Base-by-base conservation (phyloP, 2,113 vertebrate species). In the Tretioscincus oriximinensis region DNA sequence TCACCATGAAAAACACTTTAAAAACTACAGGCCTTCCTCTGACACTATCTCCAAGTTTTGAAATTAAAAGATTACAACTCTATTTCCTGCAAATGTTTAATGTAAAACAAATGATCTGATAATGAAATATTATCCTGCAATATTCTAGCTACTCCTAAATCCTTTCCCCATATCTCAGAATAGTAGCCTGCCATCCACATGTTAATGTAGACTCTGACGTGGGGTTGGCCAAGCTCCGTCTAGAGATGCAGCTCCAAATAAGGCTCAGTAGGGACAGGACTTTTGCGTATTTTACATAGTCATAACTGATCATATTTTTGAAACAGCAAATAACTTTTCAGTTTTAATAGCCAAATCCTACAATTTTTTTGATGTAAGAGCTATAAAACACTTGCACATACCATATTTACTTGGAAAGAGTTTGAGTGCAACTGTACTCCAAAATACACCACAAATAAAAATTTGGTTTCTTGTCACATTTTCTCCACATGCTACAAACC, bases 401-500 rank as follows among this genome's bases (percentile, higher is more conserved):
- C 35, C 18, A 45, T 18, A 45, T 68, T 80, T 67, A 21, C 18
- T 24, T 58, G n/a, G 35, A 26, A 75, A 31, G 58, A 58, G 2
- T 58, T 1, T 29, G 4, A 81, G 14, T 75, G 28, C 80, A 75
- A 75, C 31, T 16, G 47, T 26, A 66, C 31, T 66, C 31, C 29
- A 60, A 60, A 21, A 41, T 20, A 76, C 60, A 76, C 47, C 20
- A 47, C 28, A 61, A 20, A 45, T 47, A 14, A 60, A 63, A 24
- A 47, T 60, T 63, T 61, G 45, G 2, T 49, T 69, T 63, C 29
- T 29, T 5, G 20, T 74, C 22, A 49, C 21, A 69, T 11, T 24
- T 41, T 51, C 64, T 31, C 24, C 31, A n/a, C 61, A 14, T 31
- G 3, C 11, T 29, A 60, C 81, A 84, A 76, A 89, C 90, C 85